These are phyloP conservation scores for Archaeoteleia sp. DNA, from an alignment of 2,888 invertebrate genomes.

Conservation along the genomic window DNA sequence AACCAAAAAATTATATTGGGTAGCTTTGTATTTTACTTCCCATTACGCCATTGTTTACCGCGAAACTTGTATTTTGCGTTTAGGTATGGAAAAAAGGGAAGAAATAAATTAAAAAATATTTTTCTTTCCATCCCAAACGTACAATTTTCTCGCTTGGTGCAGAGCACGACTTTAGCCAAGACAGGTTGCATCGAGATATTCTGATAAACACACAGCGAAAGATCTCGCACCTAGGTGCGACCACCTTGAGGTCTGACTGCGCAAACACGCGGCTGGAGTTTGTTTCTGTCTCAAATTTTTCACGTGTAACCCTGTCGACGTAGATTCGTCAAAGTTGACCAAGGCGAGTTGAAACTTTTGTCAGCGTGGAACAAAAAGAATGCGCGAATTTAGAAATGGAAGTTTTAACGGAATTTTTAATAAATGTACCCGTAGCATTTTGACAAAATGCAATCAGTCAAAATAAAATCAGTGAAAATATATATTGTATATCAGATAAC, in stretches of 20 bases:
- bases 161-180: conserved; percentile 63
- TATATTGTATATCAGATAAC: too few species aligned
- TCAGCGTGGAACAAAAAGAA: conserved; percentile 21
- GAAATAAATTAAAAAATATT: conserved; percentile 31
- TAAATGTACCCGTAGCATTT: too few species aligned
- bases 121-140: conserved; percentile 24
- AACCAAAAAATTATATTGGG: neutral
- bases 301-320: conserved; percentile 52
- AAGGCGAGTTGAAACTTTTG: conserved; percentile 14
- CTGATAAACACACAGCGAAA: conserved; percentile 72
- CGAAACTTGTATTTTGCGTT: conserved; percentile 13
- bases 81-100: conserved; percentile 7
- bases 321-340: conserved; percentile 33
- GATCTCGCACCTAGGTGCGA: conserved; percentile 75
- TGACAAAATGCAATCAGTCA: too few species aligned
- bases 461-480: too few species aligned
- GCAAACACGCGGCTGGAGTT: conserved; percentile 70
- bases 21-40: conserved; percentile 1
- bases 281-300: conserved; percentile 74
- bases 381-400: neutral
- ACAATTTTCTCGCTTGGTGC: conserved; percentile 19
- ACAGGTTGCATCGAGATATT: conserved; percentile 72
- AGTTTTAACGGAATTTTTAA: too few species aligned
- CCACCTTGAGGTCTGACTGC: conserved; percentile 70
- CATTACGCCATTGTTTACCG: conserved; percentile 11